A percentile compares a stretch with the other conserved stretches of the same genome.
phyloP scores from a whole-genome alignment of 2,797 vertebrate genomes.

The Hybognathus amarus region DNA sequence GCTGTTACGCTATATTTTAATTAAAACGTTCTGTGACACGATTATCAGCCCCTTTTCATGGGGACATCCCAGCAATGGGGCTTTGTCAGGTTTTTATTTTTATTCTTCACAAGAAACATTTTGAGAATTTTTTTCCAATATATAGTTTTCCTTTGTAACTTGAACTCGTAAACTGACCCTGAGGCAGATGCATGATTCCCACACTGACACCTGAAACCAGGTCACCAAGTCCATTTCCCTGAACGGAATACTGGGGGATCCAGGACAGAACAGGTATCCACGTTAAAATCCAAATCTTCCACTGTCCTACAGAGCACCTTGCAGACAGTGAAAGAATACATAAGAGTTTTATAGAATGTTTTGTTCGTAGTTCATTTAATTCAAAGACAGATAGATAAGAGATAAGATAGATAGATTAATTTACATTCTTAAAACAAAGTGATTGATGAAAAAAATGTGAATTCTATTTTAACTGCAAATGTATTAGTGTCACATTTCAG shows the following conservation, averaged over 20 bases:
- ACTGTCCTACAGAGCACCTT: slow-evolving; percentile 72
- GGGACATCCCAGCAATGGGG: not conserved
- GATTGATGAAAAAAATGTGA: too few relatives aligned
- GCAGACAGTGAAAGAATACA: not conserved
- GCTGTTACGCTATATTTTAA: not conserved
- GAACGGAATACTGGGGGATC: slow-evolving; percentile 86
- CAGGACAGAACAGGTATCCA: slow-evolving; percentile 84
- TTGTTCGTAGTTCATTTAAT: not conserved
- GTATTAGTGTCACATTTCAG: too few relatives aligned
- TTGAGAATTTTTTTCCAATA: not conserved
- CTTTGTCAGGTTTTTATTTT: not conserved
- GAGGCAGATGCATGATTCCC: slow-evolving; percentile 95
- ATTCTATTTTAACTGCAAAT: too few relatives aligned
- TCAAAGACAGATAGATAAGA: too few relatives aligned
- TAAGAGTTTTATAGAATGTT: not conserved
- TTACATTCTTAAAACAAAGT: too few relatives aligned
- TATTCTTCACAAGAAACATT: not conserved
- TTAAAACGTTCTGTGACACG: not conserved
- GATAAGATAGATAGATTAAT: too few relatives aligned
- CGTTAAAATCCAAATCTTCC: slow-evolving; percentile 62
- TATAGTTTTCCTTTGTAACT: slow-evolving; percentile 35
- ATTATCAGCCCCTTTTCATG: not conserved
- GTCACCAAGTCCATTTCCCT: slow-evolving; percentile 87
- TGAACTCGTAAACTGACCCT: slow-evolving; percentile 78
- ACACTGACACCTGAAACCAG: slow-evolving; percentile 89